Evolutionary conservation across 2,888 invertebrate genomes (phyloP).

Genomic region (Hyalella azteca): DNA sequence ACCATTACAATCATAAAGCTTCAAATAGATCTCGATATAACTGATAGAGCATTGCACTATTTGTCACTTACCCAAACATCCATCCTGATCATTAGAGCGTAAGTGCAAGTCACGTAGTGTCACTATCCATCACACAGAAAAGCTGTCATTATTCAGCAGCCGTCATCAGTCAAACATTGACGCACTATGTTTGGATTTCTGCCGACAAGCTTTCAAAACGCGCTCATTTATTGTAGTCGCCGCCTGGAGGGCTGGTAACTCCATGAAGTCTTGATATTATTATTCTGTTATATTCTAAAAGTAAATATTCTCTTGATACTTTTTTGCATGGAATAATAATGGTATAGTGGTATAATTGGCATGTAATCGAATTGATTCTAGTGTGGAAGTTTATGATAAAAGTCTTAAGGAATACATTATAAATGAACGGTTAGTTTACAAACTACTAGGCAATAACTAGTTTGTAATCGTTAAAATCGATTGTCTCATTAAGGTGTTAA

Average conservation of each 20-base stretch:
- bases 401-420: background rate
- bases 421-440: background rate
- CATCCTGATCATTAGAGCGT: no score
- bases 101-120: no score
- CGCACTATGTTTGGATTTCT: background rate
- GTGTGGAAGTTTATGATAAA: background rate
- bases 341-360: background rate
- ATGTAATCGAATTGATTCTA: no score
- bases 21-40: no score
- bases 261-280: background rate
- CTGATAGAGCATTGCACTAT: no score
- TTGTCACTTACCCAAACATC: no score
- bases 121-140: no score
- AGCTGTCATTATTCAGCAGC: background rate
- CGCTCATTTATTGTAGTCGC: background rate
- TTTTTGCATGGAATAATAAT: background rate
- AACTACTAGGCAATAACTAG: background rate
- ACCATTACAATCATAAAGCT: no score
- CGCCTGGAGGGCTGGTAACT: background rate
- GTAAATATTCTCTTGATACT: background rate
- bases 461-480: background rate
- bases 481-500: background rate
- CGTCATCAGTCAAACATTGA: slow-evolving; percentile 21
- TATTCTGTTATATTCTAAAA: background rate
- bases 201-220: background rate